Evolutionary conservation across 2,888 invertebrate genomes (phyloP).

Genomic region (Cephus pulcher): DNA sequence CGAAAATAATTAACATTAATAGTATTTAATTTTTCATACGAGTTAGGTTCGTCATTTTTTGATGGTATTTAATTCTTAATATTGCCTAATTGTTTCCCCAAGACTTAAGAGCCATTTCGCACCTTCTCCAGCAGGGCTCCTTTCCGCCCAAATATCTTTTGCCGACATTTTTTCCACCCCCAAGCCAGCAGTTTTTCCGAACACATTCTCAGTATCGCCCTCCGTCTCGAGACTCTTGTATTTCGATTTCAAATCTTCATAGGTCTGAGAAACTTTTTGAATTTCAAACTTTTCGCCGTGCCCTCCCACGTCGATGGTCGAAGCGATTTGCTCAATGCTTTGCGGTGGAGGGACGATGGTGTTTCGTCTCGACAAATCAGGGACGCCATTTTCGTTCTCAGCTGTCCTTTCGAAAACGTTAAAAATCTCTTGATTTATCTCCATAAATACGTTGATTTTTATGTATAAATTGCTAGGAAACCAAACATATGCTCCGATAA

Average conservation of each 20-base stretch:
- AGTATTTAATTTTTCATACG: too few relatives aligned
- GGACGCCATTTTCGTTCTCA: conserved; percentile 40
- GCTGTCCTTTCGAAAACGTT: conserved; percentile 6
- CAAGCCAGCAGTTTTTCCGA: background rate
- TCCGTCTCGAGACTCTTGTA: conserved; percentile 39
- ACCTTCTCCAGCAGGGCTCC: conserved; percentile 8
- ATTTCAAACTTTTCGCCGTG: conserved; percentile 21
- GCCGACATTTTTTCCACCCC: background rate
- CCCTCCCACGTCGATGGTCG: conserved; percentile 15
- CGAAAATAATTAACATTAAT: background rate
- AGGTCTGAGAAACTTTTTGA: conserved; percentile 30
- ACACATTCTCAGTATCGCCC: conserved; percentile 6
- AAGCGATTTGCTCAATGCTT: conserved; percentile 30
- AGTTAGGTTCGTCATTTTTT: too few relatives aligned
- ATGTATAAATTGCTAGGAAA: background rate
- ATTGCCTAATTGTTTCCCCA: too few relatives aligned
- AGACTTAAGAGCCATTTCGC: background rate
- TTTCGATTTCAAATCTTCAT: conserved; percentile 45
- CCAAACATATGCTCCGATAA: background rate
- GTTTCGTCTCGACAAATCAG: conserved; percentile 66
- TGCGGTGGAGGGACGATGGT: conserved; percentile 66
- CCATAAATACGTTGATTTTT: background rate
- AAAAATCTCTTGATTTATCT: too few relatives aligned
- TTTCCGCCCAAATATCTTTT: conserved; percentile 13
- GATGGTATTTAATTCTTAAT: too few relatives aligned